Conservation (phyloP, 2,797 vertebrate genomes). For the Pangasius sanitwongsei region DNA sequence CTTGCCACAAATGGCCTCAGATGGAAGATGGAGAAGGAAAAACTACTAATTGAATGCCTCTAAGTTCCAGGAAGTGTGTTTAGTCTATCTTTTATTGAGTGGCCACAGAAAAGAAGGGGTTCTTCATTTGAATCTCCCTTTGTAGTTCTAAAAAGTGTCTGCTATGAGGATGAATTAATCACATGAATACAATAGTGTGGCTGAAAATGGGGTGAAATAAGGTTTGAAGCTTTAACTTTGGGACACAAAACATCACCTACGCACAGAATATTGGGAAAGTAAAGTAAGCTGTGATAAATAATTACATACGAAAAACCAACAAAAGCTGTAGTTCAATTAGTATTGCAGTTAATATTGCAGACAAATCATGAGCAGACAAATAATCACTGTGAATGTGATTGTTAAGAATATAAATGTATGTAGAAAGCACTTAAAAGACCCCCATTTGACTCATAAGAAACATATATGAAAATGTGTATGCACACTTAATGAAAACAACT, state of each 20-base stretch:
- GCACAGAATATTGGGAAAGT: slow-evolving; percentile 22
- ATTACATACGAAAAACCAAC: slow-evolving; percentile 33
- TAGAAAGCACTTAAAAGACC: not conserved
- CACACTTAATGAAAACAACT: not conserved
- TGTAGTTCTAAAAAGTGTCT: slow-evolving; percentile 16
- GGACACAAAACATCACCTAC: not conserved
- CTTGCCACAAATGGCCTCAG: slow-evolving; percentile 68
- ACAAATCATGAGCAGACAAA: not conserved
- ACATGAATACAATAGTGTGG: slow-evolving; percentile 19
- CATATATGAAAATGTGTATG: not conserved
- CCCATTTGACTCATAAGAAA: not conserved
- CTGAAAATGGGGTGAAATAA: slow-evolving; percentile 5
- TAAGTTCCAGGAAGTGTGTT: slow-evolving; percentile 67
- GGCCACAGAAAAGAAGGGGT: slow-evolving; percentile 35
- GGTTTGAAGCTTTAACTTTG: not conserved
- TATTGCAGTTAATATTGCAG: not conserved
- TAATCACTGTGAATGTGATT: not conserved
- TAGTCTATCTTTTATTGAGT: slow-evolving; percentile 62
- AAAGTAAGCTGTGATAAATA: slow-evolving; percentile 15
- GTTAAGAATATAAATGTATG: not conserved
- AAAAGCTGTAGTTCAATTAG: slow-evolving; percentile 1
- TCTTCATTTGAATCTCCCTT: not conserved
- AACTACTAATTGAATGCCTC: slow-evolving; percentile 73
- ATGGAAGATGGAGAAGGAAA: slow-evolving; percentile 57
- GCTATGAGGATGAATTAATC: slow-evolving; percentile 49